Evolutionary conservation across 1,140 invertebrate species (phyloP).

Genomic region (Drosophila repletoides): DNA sequence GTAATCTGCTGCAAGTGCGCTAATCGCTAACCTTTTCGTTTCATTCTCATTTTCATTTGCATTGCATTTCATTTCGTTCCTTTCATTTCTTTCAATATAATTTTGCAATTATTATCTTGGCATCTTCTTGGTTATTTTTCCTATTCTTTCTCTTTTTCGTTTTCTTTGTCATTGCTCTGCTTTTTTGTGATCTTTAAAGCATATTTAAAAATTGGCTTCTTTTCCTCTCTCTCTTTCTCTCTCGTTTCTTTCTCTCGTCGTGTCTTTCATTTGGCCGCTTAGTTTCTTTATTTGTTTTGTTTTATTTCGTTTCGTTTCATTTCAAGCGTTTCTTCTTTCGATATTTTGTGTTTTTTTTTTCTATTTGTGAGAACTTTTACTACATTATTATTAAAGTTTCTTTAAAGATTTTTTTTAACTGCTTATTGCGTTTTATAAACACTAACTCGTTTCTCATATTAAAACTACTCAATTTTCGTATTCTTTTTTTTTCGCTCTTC

Average conservation of each 20-base stretch:
- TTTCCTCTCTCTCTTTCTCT: constrained; percentile 8
- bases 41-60: background rate
- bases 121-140: constrained; percentile 36
- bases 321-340: constrained; percentile 34
- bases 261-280: constrained; percentile 67
- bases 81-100: background rate
- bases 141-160: background rate
- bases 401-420: constrained; percentile 57
- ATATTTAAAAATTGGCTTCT: constrained; percentile 62
- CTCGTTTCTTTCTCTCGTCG: background rate
- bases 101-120: constrained; percentile 34
- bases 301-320: constrained; percentile 21
- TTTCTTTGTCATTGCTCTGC: background rate
- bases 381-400: constrained; percentile 40
- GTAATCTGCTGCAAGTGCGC: constrained; percentile 25
- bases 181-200: constrained; percentile 32
- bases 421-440: constrained; percentile 80
- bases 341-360: constrained; percentile 20
- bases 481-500: background rate
- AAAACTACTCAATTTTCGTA: constrained; percentile 71
- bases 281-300: constrained; percentile 51
- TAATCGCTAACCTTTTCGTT: constrained; percentile 22
- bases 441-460: constrained; percentile 60
- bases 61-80: background rate
- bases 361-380: constrained; percentile 62